Evolutionary conservation across 2,797 vertebrate species (phyloP).

Genomic region (Pogoniulus pusillus): DNA sequence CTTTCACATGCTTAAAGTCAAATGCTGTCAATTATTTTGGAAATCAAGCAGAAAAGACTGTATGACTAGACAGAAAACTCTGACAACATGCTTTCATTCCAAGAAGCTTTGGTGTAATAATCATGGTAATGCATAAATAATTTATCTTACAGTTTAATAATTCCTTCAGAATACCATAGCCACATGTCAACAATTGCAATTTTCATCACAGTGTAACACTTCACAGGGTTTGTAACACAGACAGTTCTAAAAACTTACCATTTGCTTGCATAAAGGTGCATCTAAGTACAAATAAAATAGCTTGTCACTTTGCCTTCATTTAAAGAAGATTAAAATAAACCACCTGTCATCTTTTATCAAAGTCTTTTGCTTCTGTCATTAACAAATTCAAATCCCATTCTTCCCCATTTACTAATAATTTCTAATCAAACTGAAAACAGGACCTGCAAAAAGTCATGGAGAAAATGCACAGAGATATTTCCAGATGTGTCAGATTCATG

Average conservation of each 20-base stretch:
- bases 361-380: background rate
- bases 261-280: background rate
- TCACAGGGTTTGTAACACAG: background rate
- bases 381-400: background rate
- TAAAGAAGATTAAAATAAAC: background rate
- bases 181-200: background rate
- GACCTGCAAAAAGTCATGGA: background rate
- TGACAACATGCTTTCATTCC: background rate
- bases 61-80: background rate
- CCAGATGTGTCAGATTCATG: background rate
- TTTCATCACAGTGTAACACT: background rate
- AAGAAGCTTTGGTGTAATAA: background rate
- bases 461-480: background rate
- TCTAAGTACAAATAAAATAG: background rate
- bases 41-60: background rate
- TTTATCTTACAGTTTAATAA: background rate
- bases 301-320: background rate
- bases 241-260: background rate
- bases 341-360: background rate
- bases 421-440: background rate
- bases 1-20: background rate
- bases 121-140: background rate
- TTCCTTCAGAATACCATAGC: background rate
- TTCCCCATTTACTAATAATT: background rate
- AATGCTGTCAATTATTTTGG: background rate